These are phyloP conservation scores for Takifugu flavidus DNA, from an alignment of 2,113 vertebrate genomes.

Conservation along the genomic window DNA sequence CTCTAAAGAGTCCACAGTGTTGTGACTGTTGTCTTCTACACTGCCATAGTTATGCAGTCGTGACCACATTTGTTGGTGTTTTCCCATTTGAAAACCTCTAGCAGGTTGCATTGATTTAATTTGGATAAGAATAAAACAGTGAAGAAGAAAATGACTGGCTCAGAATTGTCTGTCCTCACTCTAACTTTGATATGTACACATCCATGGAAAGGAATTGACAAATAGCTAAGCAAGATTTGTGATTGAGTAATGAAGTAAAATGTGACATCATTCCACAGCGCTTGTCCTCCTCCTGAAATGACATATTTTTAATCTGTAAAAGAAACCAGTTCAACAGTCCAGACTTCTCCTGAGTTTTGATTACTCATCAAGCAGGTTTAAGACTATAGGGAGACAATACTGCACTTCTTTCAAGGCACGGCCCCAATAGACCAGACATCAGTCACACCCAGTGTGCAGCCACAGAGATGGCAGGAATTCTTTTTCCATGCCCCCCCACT, in stretches of 20 bases:
- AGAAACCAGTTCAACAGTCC: constrained; percentile 46
- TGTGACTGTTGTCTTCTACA: constrained; percentile 42
- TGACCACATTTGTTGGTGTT: constrained; percentile 14
- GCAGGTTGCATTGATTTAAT: neutral
- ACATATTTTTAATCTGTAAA: constrained; percentile 5
- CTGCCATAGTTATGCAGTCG: constrained; percentile 51
- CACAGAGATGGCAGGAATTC: constrained; percentile 6
- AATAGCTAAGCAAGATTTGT: neutral
- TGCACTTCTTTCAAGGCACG: constrained; percentile 23
- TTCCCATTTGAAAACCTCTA: neutral
- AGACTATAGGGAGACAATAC: neutral
- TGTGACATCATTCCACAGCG: neutral
- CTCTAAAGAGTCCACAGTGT: constrained; percentile 20
- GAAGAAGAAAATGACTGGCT: neutral
- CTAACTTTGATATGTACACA: neutral
- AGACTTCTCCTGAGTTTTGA: constrained; percentile 23
- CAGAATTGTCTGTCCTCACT: neutral
- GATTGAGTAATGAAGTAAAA: neutral
- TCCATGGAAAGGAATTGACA: neutral
- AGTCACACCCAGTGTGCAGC: constrained; percentile 30
- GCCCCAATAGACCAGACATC: too few relatives aligned
- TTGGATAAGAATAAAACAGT: neutral
- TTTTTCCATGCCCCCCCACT: neutral
- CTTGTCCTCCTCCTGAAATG: constrained; percentile 4
- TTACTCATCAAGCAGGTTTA: constrained; percentile 49